phyloP scores from a whole-genome alignment of 2,888 invertebrate genomes.

The Lepidochitona cinerea region DNA sequence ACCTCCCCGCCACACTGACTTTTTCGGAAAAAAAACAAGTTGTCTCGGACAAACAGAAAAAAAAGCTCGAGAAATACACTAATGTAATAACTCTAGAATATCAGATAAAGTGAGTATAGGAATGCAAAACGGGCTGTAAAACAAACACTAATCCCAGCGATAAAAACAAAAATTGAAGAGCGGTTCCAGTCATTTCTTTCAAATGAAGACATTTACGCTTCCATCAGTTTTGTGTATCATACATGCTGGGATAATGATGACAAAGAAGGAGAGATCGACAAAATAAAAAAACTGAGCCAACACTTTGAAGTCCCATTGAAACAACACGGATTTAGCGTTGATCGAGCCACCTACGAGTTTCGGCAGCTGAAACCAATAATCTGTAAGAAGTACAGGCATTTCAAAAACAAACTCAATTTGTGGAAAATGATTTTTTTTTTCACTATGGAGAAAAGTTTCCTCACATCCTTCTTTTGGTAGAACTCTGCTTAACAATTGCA shows the following conservation, averaged over 20 bases:
- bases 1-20: not conserved
- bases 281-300: not conserved
- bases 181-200: not conserved
- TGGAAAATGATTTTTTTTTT: not conserved
- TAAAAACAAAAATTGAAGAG: not conserved
- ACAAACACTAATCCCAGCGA: not conserved
- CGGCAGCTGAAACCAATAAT: not conserved
- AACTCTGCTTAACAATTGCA: not conserved
- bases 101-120: not conserved
- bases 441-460: not conserved
- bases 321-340: not conserved
- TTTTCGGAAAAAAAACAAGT: not conserved
- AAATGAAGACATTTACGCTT: not conserved
- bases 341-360: not conserved
- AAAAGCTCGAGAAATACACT: no score
- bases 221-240: not conserved
- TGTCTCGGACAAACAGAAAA: not conserved
- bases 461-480: not conserved
- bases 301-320: not conserved
- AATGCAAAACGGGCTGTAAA: not conserved
- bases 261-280: not conserved
- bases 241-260: not conserved
- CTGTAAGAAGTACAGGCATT: not conserved
- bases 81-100: no score
- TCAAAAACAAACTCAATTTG: not conserved